Evolutionary conservation across 2,113 vertebrate genomes (phyloP).

Genomic region (Gavialis gangeticus): DNA sequence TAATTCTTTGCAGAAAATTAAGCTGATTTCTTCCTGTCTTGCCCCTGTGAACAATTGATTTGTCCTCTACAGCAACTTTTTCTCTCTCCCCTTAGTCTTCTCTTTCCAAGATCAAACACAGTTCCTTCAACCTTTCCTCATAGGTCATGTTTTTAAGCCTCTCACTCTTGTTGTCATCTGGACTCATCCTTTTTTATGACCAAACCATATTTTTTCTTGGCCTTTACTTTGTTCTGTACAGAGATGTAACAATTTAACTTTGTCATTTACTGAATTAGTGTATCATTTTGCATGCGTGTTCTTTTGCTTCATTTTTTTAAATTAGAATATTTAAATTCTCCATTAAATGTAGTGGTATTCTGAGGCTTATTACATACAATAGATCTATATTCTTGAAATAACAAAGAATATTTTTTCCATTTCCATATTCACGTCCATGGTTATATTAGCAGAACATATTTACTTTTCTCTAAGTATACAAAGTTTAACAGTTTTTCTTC

Average conservation of each 20-base stretch:
- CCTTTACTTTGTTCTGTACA: background rate
- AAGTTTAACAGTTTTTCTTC: background rate
- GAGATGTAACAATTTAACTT: background rate
- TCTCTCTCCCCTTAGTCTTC: background rate
- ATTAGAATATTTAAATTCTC: background rate
- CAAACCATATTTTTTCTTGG: background rate
- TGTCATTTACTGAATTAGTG: background rate
- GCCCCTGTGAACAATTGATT: background rate
- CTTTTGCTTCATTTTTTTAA: background rate
- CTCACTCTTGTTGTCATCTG: background rate
- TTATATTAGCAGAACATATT: background rate
- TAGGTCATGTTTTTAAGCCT: background rate
- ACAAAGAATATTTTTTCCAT: background rate
- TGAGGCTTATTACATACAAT: background rate
- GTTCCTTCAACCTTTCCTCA: background rate
- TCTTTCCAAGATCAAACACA: background rate
- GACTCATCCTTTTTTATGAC: background rate
- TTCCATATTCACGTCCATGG: background rate
- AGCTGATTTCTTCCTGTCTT: background rate
- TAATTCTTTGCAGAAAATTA: slow-evolving; percentile 3
- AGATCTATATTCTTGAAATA: background rate
- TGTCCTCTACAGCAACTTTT: background rate
- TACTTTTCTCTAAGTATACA: background rate
- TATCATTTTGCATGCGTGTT: background rate
- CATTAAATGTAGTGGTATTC: background rate